Base-by-base conservation (phyloP, 2,888 invertebrate genomes). In the Schizotus pectinicornis region DNA sequence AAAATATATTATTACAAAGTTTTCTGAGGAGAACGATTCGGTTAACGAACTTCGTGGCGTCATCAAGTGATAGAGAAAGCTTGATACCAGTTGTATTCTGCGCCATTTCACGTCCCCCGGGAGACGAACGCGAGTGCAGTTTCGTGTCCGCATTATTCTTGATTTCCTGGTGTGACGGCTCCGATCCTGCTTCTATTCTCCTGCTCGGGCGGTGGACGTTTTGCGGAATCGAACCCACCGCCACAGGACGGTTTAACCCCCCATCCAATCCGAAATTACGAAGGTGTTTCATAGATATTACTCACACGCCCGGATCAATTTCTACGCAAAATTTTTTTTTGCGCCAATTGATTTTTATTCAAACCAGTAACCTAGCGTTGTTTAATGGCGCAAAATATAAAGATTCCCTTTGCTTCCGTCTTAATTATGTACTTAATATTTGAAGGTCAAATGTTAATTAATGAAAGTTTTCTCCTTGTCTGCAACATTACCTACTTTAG, bases 61-160 rank as follows among this genome's bases (percentile, higher is more conserved):
- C 50, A 43, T 39, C 52, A 49, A 60, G 49, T 56, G 61, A 59
- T 53, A 58, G 55, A 54, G 58, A 56, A 56, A 55, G 53, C 56
- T 34, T 45, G 32, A 31, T 56, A 56, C 46, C 56, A 56, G 65
- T 50, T 59, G 59, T 65, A 63, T 67, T 63, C 72, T 69, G 70
- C 77, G 76, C 76, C 77, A 77, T 76, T 76, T 75, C 74, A 71
- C 66, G 67, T 77, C 76, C 77, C 80, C 71, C 68, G 75, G 80
- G 81, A 80, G 74, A 73, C 70, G 67, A 72, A 75, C 79, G 80
- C 80, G 81, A 83, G 84, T 83, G 83, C 84, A 82, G 83, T 84
- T 85, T 82, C 84, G 81, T 85, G 84, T 85, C 83, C 81, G 82
- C 84, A 84, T 85, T 84, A 85, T 83, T 84, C 85, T 84, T 84